Evolutionary conservation across 2,888 invertebrate species (phyloP).

Genomic region (Orthonevra nobilis): DNA sequence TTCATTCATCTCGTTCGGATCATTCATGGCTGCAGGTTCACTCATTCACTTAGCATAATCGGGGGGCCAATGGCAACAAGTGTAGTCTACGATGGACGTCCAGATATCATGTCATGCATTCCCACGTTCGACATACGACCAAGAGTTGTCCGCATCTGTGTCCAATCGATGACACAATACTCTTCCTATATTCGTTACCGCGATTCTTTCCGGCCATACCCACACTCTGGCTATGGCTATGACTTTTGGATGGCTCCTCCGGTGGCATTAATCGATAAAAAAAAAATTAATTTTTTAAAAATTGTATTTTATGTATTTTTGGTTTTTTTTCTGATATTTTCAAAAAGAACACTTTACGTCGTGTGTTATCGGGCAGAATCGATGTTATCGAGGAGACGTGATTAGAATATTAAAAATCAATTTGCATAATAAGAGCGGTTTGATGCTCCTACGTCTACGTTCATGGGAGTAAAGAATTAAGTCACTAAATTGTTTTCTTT

Average conservation of each 20-base stretch:
- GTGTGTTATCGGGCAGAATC: conserved; percentile 32
- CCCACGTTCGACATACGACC: conserved; percentile 30
- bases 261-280: conserved; percentile 68
- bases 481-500: conserved; percentile 3
- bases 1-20: conserved; percentile 41
- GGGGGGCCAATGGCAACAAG: too few relatives aligned
- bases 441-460: neutral
- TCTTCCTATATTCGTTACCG: conserved; percentile 50
- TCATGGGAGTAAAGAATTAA: conserved; percentile 6
- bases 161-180: conserved; percentile 53
- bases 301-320: too few relatives aligned
- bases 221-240: conserved; percentile 23
- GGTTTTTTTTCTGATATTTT: too few relatives aligned
- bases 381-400: conserved; percentile 41
- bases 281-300: conserved; percentile 9
- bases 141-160: conserved; percentile 27
- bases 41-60: conserved; percentile 60
- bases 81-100: too few relatives aligned
- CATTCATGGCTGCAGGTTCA: conserved; percentile 40
- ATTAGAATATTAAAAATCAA: conserved; percentile 59
- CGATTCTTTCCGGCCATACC: conserved; percentile 49
- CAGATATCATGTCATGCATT: conserved; percentile 5
- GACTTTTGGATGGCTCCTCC: conserved; percentile 48
- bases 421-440: conserved; percentile 58
- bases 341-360: conserved; percentile 16